Base-by-base conservation (phyloP, 2,113 vertebrate genomes). In the Danionella cerebrum region DNA sequence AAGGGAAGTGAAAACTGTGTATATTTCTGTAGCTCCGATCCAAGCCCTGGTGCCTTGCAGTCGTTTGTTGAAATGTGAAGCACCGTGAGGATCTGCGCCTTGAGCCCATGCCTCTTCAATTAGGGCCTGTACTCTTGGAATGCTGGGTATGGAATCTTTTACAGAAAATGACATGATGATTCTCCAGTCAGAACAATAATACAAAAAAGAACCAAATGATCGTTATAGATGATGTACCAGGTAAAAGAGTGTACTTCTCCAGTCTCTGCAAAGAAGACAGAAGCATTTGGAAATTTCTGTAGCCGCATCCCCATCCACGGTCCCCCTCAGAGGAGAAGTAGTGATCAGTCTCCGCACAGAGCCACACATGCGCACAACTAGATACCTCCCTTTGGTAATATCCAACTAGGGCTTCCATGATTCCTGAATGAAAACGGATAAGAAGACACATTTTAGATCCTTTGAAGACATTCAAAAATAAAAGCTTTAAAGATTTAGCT, bases 1-100 rank as follows among this genome's bases (percentile, higher is more conserved):
- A 41, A 94, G 82, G 44, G 84, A 93, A 38, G 90, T 95, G 71
- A 97, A 83, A 2, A 98, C 83, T n/a, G 85, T 83, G 75, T 92
- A 97, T 69, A 98, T 90, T 87, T 98, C 95, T 65, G 93, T 98
- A 29, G 94, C 91, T 79, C 96, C 96, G 52, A 98, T 97, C 96
- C 96, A 98, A 25, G 94, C 92, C 44, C 85, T 88, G 39, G 93
- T 94, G 67, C 91, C 92, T 47, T 86, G 87, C 65, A 98, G 83
- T 50, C 66, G 86, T 60, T 83, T 76, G 74, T 84, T 91, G 73
- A 97, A 95, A 68, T 97, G 92, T 69, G 90, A 91, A 1, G 95
- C 94, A 6, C 96, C 96, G 1, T 91, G 91, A 47, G 94, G 93
- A 82, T 98, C 96, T 78, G 94, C 87, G 4, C 95, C 95, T 84